phyloP scores from a whole-genome alignment of 2,888 invertebrate species.

The Rugalucina vietnamica region DNA sequence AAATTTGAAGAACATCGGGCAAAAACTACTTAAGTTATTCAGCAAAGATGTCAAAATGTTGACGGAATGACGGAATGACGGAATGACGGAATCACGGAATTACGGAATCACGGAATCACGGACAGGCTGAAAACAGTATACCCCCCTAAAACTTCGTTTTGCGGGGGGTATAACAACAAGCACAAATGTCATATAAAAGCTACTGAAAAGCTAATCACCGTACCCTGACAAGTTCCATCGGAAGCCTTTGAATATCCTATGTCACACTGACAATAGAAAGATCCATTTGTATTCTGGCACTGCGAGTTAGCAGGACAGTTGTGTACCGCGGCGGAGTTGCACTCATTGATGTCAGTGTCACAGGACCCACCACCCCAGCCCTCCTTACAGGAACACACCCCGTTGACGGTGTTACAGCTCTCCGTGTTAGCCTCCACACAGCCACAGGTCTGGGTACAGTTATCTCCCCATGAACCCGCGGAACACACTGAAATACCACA shows the following conservation, averaged over 20 bases:
- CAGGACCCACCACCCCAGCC: slow-evolving; percentile 65
- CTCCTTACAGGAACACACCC: slow-evolving; percentile 42
- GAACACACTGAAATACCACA: slow-evolving; percentile 49
- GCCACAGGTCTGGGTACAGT: slow-evolving; percentile 31
- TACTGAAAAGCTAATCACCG: not conserved
- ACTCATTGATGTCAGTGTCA: slow-evolving; percentile 56
- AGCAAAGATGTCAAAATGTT: too few relatives aligned
- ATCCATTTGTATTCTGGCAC: slow-evolving; percentile 44
- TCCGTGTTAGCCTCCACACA: slow-evolving; percentile 47
- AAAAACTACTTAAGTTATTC: too few relatives aligned
- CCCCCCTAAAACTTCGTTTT: too few relatives aligned
- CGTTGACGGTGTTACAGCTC: slow-evolving; percentile 39
- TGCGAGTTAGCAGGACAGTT: slow-evolving; percentile 41
- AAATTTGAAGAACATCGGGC: too few relatives aligned
- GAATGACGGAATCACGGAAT: too few relatives aligned
- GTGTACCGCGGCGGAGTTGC: not conserved
- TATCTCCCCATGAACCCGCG: slow-evolving; percentile 47
- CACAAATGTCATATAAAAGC: too few relatives aligned
- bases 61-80: too few relatives aligned
- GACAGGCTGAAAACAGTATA: too few relatives aligned
- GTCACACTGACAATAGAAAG: slow-evolving; percentile 47
- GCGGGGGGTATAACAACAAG: too few relatives aligned
- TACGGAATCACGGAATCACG: too few relatives aligned
- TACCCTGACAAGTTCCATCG: slow-evolving; percentile 30
- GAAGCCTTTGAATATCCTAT: slow-evolving; percentile 39